Evolutionary conservation across 1,140 invertebrate species (phyloP), one percentile per base, ranked within the genome.

Genomic region (Portunus trituberculatus): DNA sequence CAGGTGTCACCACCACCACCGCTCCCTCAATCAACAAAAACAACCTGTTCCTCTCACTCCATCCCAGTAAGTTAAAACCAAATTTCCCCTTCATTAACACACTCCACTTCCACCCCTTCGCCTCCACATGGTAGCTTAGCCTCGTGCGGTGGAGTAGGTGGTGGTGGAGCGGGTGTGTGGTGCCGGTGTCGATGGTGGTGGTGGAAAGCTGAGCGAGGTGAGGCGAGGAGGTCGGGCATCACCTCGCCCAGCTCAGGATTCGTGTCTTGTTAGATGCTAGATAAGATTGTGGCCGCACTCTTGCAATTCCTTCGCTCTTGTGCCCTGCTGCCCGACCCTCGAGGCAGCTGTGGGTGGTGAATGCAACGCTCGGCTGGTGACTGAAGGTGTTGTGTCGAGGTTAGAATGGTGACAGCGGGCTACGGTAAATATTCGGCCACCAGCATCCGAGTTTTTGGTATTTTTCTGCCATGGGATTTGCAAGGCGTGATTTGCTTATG

Each of bases 21-120:
- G 76, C 28, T 92, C 32, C 91, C 91, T 82, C 31, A 92, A 67
- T 92, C 91, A 92, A 92, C 91, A 92, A 92, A 92, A 92, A 92
- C 91, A 92, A 92, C 91, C 91, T 92, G 91, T 92, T 92, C 52
- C 52, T 14, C 91, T 92, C 31, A 84, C 91, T 92, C 25, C 91
- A 92, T 39, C 82, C 59, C 83, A 82, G 76, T 83, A 92, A 82
- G 39, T 83, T 20, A 67, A 76, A 31, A 31, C 59, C 25, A 29
- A 25, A 10, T 86, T 45, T 28, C n/a, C 45, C 12, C 67, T 6
- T 46, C 82, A 39, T 48, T 83, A 83, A 6, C 29, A 31, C 31
- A 39, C 20, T 45, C 16, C 8, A 32, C 14, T 20, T 39, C 29
- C n/a, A 29, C 16, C 86, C 45, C 12, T 48, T 4, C 83, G 20